These are phyloP conservation scores for Geococcyx californianus DNA, from an alignment of 2,113 vertebrate genomes.

Conservation along the genomic window DNA sequence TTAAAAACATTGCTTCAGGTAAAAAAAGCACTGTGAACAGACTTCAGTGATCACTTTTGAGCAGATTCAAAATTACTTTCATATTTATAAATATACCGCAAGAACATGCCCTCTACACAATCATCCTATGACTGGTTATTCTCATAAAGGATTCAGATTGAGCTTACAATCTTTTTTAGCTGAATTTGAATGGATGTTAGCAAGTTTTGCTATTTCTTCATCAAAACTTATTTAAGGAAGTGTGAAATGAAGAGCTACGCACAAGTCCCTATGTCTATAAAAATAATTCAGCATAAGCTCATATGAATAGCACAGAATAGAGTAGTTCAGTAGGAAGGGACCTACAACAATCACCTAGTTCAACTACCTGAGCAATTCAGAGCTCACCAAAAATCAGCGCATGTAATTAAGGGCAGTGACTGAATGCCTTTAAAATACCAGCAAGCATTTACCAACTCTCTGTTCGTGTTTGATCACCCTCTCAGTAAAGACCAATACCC, in stretches of 20 bases:
- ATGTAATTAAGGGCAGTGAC: background rate
- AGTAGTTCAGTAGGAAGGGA: background rate
- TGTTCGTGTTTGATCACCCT: background rate
- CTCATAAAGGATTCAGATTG: background rate
- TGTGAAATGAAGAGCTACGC: background rate
- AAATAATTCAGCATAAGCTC: background rate
- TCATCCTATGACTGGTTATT: background rate
- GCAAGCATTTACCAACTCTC: fast-evolving
- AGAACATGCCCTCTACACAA: background rate
- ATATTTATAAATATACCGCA: background rate
- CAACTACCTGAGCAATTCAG: background rate
- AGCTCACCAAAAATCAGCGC: background rate
- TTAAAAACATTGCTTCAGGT: background rate
- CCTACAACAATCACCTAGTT: background rate
- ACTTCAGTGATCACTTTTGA: background rate
- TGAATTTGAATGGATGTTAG: background rate
- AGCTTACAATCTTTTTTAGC: background rate
- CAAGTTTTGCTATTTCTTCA: background rate
- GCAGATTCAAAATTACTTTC: background rate
- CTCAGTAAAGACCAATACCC: background rate
- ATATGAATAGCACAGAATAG: background rate
- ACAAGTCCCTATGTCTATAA: background rate
- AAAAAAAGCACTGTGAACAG: background rate
- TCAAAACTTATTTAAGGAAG: background rate
- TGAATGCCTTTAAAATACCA: background rate